Base-by-base conservation (phyloP, 2,113 vertebrate genomes). In the Collichthys lucidus region DNA sequence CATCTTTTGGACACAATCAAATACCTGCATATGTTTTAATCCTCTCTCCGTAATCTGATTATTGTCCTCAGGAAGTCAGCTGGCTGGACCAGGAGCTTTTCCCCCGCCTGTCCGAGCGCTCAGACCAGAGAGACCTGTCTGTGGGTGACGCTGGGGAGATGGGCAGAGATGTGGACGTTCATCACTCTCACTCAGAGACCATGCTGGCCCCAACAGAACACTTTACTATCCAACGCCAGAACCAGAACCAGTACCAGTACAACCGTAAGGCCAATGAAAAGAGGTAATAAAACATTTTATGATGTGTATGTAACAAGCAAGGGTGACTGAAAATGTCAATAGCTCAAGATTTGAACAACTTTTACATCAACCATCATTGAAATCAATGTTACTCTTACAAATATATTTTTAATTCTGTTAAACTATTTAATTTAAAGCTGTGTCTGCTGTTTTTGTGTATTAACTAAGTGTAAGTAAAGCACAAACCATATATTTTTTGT, bases 231-330 rank as follows among this genome's bases (percentile, higher is more conserved):
- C 77, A 79, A 4, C 69, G 7, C 31, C 88, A 86, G n/a, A 74
- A 77, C 60, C 29, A 79, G 4, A 55, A 56, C 75, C 84, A 80
- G 46, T 65, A 56, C 79, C 83, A 85, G 60, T 79, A 80, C 29
- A 82, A 83, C 1, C 88, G 47, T 3, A 93, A 91, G 81, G 71
- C 66, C 74, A 90, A 86, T 3, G 92, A 94, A 35, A 96, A 94
- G 77, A 93, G 92, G 95, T 94, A 79, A 84, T 83, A 60, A 52
- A n/a, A n/a, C 15, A 6, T 24, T 3, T 16, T 5, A 6, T 61
- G 5, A 4, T 15, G 56, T 24, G 29, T 31, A 31, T 31, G 4
- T 31, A 53, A 74, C 6, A 26, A 64, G n/a, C 2, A 7, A 31
- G 17, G 9, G 17, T 20, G 19, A 19, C 2, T 26, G 11, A 9